A percentile compares a stretch with the other conserved stretches of the same genome.
phyloP scores from a whole-genome alignment of 2,113 vertebrate species.

The Gobiocypris rarus region DNA sequence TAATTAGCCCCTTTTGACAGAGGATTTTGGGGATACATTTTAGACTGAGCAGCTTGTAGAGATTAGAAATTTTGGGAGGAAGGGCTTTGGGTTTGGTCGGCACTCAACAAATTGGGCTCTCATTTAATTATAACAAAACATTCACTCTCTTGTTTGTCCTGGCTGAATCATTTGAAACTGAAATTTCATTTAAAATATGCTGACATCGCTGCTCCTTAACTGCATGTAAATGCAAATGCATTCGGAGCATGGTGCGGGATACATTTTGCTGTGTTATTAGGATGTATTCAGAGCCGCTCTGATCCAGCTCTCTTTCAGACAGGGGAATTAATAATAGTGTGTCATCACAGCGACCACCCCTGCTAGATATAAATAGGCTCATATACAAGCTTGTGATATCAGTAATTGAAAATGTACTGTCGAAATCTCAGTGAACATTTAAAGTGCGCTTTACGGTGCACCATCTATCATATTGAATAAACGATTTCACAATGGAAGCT shows the following conservation, averaged over 20 bases:
- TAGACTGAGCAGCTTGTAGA: slow-evolving; percentile 29
- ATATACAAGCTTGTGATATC: slow-evolving; percentile 42
- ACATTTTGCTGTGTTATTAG: slow-evolving; percentile 51
- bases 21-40: slow-evolving; percentile 20
- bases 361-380: slow-evolving; percentile 46
- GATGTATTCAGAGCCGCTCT: slow-evolving; percentile 55
- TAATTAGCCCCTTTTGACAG: slow-evolving; percentile 12
- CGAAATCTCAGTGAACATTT: slow-evolving; percentile 27
- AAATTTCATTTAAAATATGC: slow-evolving; percentile 48
- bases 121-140: slow-evolving; percentile 13
- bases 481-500: not conserved
- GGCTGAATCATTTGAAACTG: slow-evolving; percentile 43
- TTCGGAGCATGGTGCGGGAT: slow-evolving; percentile 29
- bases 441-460: slow-evolving; percentile 8
- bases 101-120: slow-evolving; percentile 21
- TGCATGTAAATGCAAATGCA: slow-evolving; percentile 49
- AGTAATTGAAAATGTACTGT: slow-evolving; percentile 47
- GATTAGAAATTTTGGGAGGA: slow-evolving; percentile 30
- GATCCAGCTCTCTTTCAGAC: slow-evolving; percentile 45
- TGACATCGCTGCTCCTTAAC: slow-evolving; percentile 44
- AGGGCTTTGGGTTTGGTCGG: not conserved
- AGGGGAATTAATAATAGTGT: slow-evolving; percentile 39
- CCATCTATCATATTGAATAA: slow-evolving; percentile 12
- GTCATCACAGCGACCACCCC: slow-evolving; percentile 41
- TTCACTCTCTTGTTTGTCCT: slow-evolving; percentile 35